Base-by-base conservation (phyloP, 2,113 vertebrate species). In the Microcebus lehilahytsara region DNA sequence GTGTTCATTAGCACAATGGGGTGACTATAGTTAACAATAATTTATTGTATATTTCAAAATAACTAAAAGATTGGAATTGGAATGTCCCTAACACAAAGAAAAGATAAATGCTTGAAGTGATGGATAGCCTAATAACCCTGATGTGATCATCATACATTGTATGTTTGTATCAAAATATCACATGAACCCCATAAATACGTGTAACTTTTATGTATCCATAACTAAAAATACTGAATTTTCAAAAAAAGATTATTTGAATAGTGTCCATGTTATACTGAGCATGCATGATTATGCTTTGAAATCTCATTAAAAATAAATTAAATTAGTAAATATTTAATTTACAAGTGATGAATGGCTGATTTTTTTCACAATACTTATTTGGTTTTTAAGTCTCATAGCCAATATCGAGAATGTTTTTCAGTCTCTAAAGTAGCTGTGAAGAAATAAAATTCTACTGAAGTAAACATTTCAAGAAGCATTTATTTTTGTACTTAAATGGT, bases 401-500 rank as follows among this genome's bases (percentile, higher is more conserved):
- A 96, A 64, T 80, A 51, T 49, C 93, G 49, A 71, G 30, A 91
- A 42, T 84, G 40, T 51, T 94, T 71, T 78, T 19, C n/a, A 66
- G 27, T 95, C 30, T 93, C 56, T 60, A 91, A 96, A 86, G 46
- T 12, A 64, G 30, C 34, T 42, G 1, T 56, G 53, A 93, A 14
- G 42, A 97, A 97, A 83, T 53, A 46, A 92, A 88, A 91, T 95
- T 96, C n/a, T 96, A n/a, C 37, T 95, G 42, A 95, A 85, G 46
- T 60, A 96, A 71, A 49, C 6, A 77, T 92, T 97, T 97, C 93
- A 86, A 97, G 34, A 83, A 78, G 14, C 85, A 53, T 96, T 98
- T 51, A 42, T 34, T 95, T 97, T 97, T 87, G 60, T n/a, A 84
- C 72, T 93, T 96, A 97, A 94, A 79, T 96, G 72, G 60, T 92